A percentile compares a stretch with the other conserved stretches of the same genome.
These are phyloP conservation scores for Lithosia quadra DNA, from an alignment of 2,888 invertebrate species.

Conservation along the genomic window DNA sequence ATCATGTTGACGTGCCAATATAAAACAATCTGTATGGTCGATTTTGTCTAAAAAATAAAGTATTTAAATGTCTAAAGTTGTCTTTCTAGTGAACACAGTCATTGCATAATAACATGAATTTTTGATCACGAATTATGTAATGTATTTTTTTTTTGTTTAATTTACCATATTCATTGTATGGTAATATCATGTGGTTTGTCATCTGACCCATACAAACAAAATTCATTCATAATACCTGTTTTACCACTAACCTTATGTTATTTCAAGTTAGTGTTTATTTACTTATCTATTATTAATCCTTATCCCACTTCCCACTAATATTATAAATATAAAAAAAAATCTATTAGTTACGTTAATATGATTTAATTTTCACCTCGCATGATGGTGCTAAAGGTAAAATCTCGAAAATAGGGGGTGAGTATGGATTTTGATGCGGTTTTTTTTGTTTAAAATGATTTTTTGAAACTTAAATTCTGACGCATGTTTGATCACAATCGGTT, in stretches of 20 bases:
- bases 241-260: not conserved
- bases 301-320: no score
- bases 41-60: not conserved
- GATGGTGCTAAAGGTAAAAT: no score
- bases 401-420: no score
- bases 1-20: no score
- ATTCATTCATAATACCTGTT: not conserved
- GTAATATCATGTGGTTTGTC: not conserved
- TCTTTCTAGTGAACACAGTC: not conserved
- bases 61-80: not conserved
- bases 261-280: not conserved
- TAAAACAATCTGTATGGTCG: no score
- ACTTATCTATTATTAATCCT: not conserved
- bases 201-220: not conserved
- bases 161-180: not conserved
- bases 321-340: no score
- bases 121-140: not conserved
- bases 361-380: no score
- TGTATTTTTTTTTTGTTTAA: not conserved
- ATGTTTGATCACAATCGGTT: no score
- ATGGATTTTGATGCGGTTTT: no score
- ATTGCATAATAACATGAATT: not conserved
- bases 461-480: no score
- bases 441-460: no score
- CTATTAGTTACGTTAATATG: no score